Base-by-base conservation (phyloP, 2,888 invertebrate genomes). In the Iselma pallidipennis region DNA sequence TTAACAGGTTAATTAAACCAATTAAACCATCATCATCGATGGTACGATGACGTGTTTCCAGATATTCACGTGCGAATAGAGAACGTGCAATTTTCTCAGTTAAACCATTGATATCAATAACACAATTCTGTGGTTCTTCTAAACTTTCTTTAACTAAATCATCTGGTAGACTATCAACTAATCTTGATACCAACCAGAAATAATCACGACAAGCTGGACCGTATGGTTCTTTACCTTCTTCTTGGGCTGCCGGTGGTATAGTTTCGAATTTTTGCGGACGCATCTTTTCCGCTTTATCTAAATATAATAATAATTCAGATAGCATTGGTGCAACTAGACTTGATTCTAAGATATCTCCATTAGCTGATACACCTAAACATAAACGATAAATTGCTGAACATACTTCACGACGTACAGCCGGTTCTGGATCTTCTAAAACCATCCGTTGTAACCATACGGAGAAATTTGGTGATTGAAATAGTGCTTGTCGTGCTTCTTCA, bases 131-230 rank as follows among this genome's bases (percentile, higher is more conserved):
- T 0, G 85, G 82, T 60, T 87, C 86, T 54, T 85, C 87, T 55
- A 85, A 81, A 72, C 83, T 85, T 69, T 85, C 86, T 83, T 90
- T 90, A 26, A 94, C 87, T 71, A 91, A 87, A 64, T 93, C 93
- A 59, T 90, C 90, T 0, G 92, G 91, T 26, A 95, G 78, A 1
- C 92, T 92, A 74, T 96, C 96, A 0, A 96, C 91, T 16, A 96
- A 85, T 29, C 95, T 86, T 67, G 95, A 94, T 12, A 95, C 86
- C 3, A 96, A 84, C 95, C 96, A 96, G 80, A 96, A 96, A 81
- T 95, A 97, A 79, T 97, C 96, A 6, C 95, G 84, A 77, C 96
- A 96, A 1, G 96, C 96, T 0, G 96, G 95, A 0, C 96, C 96
- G 77, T 95, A 96, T 0, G 95, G 94, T 76, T 96, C 96, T 77